Evolutionary conservation across 2,113 vertebrate species (phyloP).

Genomic region (Pelecanoides urinatrix): DNA sequence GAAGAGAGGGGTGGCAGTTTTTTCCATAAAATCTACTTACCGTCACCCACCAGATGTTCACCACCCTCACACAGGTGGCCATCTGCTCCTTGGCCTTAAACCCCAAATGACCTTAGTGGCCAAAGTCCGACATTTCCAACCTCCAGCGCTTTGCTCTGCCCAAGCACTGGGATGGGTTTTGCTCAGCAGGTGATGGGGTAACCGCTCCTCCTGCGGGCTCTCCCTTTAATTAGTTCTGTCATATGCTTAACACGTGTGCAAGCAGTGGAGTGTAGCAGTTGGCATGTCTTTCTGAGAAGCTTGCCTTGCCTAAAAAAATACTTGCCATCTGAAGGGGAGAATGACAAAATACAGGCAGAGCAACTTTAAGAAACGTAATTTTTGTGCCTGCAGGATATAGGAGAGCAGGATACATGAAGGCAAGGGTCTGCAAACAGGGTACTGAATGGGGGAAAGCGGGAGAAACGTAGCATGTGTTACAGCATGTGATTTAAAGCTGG

Average conservation of each 20-base stretch:
- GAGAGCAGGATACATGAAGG: background rate
- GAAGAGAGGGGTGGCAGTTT: background rate
- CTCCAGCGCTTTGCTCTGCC: too few relatives aligned
- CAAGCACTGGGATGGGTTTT: fast-evolving
- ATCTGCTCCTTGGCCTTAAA: background rate
- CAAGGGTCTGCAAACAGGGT: background rate
- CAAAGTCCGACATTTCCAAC: background rate
- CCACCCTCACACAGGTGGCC: background rate
- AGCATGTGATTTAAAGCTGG: background rate
- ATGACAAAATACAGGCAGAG: background rate
- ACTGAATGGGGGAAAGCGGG: background rate
- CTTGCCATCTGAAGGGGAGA: background rate
- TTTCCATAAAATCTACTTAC: background rate
- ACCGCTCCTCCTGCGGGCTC: background rate
- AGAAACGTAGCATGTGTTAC: background rate
- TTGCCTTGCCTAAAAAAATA: background rate
- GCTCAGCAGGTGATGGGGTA: background rate
- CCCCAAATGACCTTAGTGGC: background rate
- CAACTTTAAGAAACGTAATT: background rate
- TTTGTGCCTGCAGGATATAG: background rate
- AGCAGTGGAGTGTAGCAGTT: background rate
- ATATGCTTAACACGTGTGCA: background rate
- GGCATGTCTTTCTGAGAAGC: background rate
- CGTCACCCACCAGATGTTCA: background rate
- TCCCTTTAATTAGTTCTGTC: background rate